Conservation (phyloP, 2,113 vertebrate genomes). For the Ochotona curzoniae region DNA sequence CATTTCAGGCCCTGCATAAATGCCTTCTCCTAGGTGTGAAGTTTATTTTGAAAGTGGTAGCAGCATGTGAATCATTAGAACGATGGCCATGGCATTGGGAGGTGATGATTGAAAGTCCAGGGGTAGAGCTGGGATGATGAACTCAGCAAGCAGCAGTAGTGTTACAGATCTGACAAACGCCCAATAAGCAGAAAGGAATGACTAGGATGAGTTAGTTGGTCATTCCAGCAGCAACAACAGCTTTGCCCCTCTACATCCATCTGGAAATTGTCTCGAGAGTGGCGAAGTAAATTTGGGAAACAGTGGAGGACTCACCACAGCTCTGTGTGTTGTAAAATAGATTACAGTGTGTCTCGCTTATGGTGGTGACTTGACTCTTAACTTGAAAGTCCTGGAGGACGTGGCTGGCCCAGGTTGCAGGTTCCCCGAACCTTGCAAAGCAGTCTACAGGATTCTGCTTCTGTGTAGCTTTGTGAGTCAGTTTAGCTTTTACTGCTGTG, state of each 20-base stretch:
- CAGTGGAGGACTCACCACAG: not conserved
- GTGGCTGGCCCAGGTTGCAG: not conserved
- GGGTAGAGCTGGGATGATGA: not conserved
- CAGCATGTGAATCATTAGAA: conserved; percentile 23
- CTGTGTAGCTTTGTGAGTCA: conserved; percentile 12
- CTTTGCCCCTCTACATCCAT: not conserved
- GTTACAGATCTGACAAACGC: not conserved
- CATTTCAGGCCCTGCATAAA: conserved; percentile 11
- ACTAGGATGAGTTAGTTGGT: not conserved
- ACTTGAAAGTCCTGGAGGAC: conserved; percentile 9
- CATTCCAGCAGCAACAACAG: not conserved
- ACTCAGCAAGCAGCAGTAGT: not conserved
- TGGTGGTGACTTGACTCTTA: conserved; percentile 13
- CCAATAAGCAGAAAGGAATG: conserved; percentile 35
- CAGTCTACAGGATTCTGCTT: not conserved
- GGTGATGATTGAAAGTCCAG: not conserved
- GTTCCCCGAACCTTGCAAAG: not conserved
- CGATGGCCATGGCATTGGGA: not conserved
- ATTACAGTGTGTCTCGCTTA: not conserved
- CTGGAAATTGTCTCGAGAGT: not conserved
- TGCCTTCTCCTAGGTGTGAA: conserved; percentile 13
- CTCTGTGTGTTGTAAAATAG: conserved; percentile 32
- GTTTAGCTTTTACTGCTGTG: not conserved
- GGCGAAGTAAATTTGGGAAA: conserved; percentile 8
- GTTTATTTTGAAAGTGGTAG: conserved; percentile 60